Evolutionary conservation across 2,797 vertebrate genomes (phyloP), one percentile per base, ranked within the genome.

Genomic region (Tadarida brasiliensis): DNA sequence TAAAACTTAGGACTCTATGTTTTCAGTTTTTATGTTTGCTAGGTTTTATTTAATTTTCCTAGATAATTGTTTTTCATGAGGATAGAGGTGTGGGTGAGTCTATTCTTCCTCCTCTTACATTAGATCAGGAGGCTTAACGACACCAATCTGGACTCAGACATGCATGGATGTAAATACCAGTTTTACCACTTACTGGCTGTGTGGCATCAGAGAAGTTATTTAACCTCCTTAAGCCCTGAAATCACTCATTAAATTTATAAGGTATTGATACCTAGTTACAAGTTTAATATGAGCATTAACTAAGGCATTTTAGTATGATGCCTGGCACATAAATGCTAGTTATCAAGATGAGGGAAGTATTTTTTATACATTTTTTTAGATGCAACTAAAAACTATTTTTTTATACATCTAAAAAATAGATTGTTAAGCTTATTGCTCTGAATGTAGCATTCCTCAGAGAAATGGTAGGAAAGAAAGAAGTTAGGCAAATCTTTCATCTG

Each of bases 11-110:
- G 28, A 80, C 4, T 91, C 20, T 30, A 81, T 30, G 11, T 33
- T 67, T 93, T 80, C 7, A 73, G 3, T 33, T 73, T 84, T 65
- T 87, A 5, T 57, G 2, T 67, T 94, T 73, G 6, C 14, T 77
- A 82, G 11, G 1, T 28, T 80, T 92, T 65, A 73, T 76, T 74
- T 84, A 56, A 3, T 95, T 87, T 92, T 65, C 33, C 49, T 94
- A 33, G 11, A 11, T 73, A 28, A 26, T 87, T 87, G 9, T 83
- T 95, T 30, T 78, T 15, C 47, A 51, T 63, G 26, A 8, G 28
- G 11, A 11, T 56, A 33, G 57, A 49, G 11, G 19, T 65, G 11
- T 57, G 6, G 16, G 2, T 70, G 20, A 87, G 15, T 73, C 1
- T 33, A n/a, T 63, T 73, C 20, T 89, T 91, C 20, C 1, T 14